These are phyloP conservation scores for Octopus sinensis DNA, from an alignment of 1,140 invertebrate species.

Conservation along the genomic window DNA sequence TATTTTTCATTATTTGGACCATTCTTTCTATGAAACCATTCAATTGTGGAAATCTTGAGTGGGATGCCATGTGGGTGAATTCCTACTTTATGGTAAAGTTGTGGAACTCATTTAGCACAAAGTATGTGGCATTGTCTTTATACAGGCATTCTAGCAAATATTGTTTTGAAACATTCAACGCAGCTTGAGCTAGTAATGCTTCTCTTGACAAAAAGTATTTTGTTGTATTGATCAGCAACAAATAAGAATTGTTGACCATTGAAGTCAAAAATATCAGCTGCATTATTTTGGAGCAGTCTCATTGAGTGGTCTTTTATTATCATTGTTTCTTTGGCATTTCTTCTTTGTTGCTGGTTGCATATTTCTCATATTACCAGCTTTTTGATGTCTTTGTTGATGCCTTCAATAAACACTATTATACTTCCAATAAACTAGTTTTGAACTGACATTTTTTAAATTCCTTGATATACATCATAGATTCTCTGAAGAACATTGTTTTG, in stretches of 20 bases:
- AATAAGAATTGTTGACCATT: background rate
- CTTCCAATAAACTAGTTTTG: background rate
- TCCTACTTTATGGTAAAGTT: background rate
- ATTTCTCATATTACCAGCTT: background rate
- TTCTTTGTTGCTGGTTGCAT: background rate
- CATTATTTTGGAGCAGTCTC: background rate
- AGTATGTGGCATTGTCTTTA: conserved; percentile 1
- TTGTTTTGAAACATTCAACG: background rate
- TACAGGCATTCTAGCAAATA: background rate
- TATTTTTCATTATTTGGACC: background rate
- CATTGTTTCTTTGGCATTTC: background rate
- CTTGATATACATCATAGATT: background rate
- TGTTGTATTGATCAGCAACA: background rate
- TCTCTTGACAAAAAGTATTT: background rate
- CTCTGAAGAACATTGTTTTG: background rate
- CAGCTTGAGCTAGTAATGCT: background rate
- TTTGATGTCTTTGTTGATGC: background rate
- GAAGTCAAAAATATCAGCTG: background rate
- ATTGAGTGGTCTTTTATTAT: background rate
- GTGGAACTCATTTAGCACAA: background rate
- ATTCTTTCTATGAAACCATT: background rate
- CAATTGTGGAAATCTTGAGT: background rate
- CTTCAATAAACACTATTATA: background rate
- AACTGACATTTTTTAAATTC: background rate
- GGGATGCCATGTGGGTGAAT: background rate